Evolutionary conservation across 2,113 vertebrate genomes (phyloP).

Genomic region (Hoplias malabaricus): DNA sequence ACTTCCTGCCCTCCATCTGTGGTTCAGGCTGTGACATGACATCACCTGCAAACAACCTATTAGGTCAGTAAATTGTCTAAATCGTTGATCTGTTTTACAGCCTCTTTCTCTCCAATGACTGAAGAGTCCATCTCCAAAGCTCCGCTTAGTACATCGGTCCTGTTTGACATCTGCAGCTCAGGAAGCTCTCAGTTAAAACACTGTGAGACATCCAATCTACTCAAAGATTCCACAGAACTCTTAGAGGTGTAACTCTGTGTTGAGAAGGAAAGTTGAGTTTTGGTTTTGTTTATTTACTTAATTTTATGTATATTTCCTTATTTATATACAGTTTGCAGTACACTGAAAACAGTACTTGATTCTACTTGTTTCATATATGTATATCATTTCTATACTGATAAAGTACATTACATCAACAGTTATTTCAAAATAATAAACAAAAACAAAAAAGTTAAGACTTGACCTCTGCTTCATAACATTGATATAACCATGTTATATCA

Average conservation of each 20-base stretch:
- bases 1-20: too few relatives aligned
- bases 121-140: conserved; percentile 9
- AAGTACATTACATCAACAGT: too few relatives aligned
- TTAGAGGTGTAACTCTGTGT: conserved; percentile 1
- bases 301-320: neutral
- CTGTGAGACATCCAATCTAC: conserved; percentile 15
- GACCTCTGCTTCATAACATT: too few relatives aligned
- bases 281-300: neutral
- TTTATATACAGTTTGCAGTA: neutral
- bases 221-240: neutral
- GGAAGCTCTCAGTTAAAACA: conserved; percentile 21
- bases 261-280: neutral
- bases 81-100: conserved; percentile 3
- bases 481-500: too few relatives aligned
- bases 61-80: neutral
- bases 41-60: neutral
- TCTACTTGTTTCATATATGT: too few relatives aligned
- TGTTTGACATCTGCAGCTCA: neutral
- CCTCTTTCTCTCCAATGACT: neutral
- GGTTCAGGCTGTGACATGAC: too few relatives aligned
- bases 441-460: too few relatives aligned
- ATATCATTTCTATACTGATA: too few relatives aligned
- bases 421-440: too few relatives aligned
- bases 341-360: too few relatives aligned
- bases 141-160: neutral